Evolutionary conservation across 2,888 invertebrate genomes (phyloP), one percentile per base, ranked within the genome.

Genomic region (Aphodius sticticus): DNA sequence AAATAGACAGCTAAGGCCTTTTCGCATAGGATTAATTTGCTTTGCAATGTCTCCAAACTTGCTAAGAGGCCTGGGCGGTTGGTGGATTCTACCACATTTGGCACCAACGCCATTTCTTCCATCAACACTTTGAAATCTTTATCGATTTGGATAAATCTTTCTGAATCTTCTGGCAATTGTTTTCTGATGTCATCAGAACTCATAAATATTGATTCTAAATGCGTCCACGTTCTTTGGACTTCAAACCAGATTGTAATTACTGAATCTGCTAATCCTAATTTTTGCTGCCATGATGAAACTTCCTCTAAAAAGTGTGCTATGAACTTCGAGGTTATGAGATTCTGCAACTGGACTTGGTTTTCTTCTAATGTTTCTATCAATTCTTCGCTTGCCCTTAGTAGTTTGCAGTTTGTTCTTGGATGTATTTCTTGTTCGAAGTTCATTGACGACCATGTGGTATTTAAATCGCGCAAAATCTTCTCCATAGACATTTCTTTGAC

Each of bases 401-500:
- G 90, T 81, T 94, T 94, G 85, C 95, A 96, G n/a, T 95, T 93
- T 12, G 98, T 99, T 86, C 98, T 92, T 5, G 94, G 90, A 89
- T 99, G 98, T 77, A 93, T 90, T 89, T 98, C 98, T 89, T 96
- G 94, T 85, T 96, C 96, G 87, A 98, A 98, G 89, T 97, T 96
- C 96, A 98, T 96, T 1, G 93, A 92, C 72, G 96, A 95, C 97
- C 99, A 99, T 0, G 97, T 98, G 5, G 94, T 92, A 86, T 98
- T 94, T 80, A 99, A 90, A 86, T 99, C 98, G 83, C 96, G 93
- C 76, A 99, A 91, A 78, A 96, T 95, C 88, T 98, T 98, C 89
- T 99, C 99, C 98, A 99, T 99, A 2, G 97, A 96, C 96, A 98
- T 97, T 91, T 99, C 99, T 90, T 99, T 99, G 0, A 98, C 97